Evolutionary conservation across 2,888 invertebrate genomes (phyloP).

Genomic region (Hypena proboscidalis): DNA sequence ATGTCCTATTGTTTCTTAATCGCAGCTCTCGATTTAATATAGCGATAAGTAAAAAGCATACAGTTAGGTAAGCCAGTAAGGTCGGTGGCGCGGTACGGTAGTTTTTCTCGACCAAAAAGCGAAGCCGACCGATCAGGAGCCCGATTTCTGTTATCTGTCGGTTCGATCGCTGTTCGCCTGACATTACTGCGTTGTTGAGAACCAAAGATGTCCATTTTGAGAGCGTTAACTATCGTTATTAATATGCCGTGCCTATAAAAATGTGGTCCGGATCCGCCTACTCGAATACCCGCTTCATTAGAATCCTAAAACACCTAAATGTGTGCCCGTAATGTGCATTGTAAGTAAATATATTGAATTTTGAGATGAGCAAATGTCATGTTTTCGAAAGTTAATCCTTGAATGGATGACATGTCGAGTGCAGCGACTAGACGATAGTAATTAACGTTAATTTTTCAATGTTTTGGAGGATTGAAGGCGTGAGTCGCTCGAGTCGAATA

Average conservation of each 20-base stretch:
- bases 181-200: slow-evolving; percentile 60
- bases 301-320: slow-evolving; percentile 31
- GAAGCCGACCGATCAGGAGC: slow-evolving; percentile 65
- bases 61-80: slow-evolving; percentile 68
- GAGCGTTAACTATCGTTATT: slow-evolving; percentile 58
- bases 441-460: slow-evolving; percentile 70
- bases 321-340: neutral
- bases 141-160: slow-evolving; percentile 68
- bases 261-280: slow-evolving; percentile 47
- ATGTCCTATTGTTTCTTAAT: slow-evolving; percentile 82
- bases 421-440: slow-evolving; percentile 48
- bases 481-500: slow-evolving; percentile 47
- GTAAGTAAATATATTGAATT: slow-evolving; percentile 30
- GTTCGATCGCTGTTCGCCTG: slow-evolving; percentile 68
- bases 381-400: slow-evolving; percentile 60
- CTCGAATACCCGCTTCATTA: slow-evolving; percentile 57
- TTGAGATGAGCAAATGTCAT: slow-evolving; percentile 36
- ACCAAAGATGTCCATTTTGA: slow-evolving; percentile 63
- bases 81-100: slow-evolving; percentile 63
- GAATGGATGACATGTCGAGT: slow-evolving; percentile 45
- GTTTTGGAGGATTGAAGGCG: slow-evolving; percentile 60
- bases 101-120: slow-evolving; percentile 66
- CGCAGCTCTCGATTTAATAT: slow-evolving; percentile 72
- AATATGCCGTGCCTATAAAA: slow-evolving; percentile 58
- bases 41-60: slow-evolving; percentile 77